These are phyloP conservation scores for Lamprotornis superbus DNA, from an alignment of 2,113 vertebrate species.

Conservation along the genomic window DNA sequence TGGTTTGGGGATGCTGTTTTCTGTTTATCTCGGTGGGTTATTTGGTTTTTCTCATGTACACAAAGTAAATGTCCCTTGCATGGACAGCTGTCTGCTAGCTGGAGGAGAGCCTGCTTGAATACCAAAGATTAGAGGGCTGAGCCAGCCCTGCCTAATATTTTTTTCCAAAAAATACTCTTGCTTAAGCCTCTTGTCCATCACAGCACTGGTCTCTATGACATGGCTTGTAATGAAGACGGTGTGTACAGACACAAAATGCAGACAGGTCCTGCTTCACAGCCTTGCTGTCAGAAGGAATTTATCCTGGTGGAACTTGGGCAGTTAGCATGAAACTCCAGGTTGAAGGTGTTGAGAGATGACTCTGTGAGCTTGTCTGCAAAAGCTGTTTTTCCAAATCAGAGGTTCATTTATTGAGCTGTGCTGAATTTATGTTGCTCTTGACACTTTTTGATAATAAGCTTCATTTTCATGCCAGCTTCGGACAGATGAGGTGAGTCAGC, in stretches of 20 bases:
- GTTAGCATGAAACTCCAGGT: background rate
- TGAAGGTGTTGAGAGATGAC: background rate
- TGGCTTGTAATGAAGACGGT: background rate
- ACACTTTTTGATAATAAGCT: background rate
- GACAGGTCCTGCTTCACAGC: background rate
- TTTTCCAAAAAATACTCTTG: background rate
- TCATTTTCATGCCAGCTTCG: background rate
- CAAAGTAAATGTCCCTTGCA: background rate
- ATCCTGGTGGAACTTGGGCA: background rate
- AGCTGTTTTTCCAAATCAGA: background rate
- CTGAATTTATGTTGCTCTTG: background rate
- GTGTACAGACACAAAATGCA: background rate
- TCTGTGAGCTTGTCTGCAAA: background rate
- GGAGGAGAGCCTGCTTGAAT: background rate
- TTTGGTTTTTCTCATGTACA: background rate
- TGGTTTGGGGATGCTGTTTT: background rate
- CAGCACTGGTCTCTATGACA: fast-evolving
- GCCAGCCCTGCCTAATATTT: background rate
- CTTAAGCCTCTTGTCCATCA: background rate
- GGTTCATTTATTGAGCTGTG: background rate
- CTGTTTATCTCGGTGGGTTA: background rate
- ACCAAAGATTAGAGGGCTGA: background rate
- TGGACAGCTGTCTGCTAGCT: background rate
- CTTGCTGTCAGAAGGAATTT: background rate
- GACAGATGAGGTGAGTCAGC: background rate